Conservation (phyloP, 2,888 invertebrate species). For the Eretmocerus hayati region DNA sequence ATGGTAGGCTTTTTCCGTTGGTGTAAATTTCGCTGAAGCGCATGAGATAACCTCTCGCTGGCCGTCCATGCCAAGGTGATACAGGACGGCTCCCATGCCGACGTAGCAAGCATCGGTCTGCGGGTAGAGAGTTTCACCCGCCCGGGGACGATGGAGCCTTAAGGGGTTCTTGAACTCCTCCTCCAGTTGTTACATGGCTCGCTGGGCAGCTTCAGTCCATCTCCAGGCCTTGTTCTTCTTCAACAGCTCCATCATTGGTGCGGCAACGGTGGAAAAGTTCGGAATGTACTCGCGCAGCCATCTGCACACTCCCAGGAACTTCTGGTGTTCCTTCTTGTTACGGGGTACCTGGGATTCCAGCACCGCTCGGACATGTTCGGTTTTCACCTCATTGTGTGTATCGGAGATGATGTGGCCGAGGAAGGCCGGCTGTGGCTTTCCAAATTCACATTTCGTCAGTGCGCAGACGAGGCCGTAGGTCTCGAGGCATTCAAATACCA, state of each 20-base stretch:
- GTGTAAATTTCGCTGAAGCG: conserved; percentile 19
- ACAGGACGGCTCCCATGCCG: conserved; percentile 17
- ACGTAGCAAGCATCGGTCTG: conserved; percentile 13
- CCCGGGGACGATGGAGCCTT: background rate
- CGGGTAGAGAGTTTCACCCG: background rate
- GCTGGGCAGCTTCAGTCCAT: conserved; percentile 1
- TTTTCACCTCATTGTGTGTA: conserved; percentile 1
- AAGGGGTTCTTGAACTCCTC: background rate
- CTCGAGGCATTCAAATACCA: conserved; percentile 5
- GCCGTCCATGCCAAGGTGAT: conserved; percentile 2
- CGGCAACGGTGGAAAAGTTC: background rate
- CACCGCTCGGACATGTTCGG: conserved; percentile 4
- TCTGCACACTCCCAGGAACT: conserved; percentile 8
- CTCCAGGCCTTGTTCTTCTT: background rate
- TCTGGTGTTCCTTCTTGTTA: conserved; percentile 2
- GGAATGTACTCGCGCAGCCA: conserved; percentile 15
- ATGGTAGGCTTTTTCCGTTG: conserved; percentile 14
- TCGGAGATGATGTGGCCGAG: conserved; percentile 3
- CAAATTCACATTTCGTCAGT: conserved; percentile 8
- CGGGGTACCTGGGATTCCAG: background rate
- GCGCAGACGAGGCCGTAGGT: background rate
- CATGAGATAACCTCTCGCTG: conserved; percentile 1
- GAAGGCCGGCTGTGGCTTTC: background rate
- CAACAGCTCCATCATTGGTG: conserved; percentile 6
- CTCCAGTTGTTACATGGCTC: background rate